Base-by-base conservation (phyloP, 2,797 vertebrate genomes). In the Furcifer pardalis region DNA sequence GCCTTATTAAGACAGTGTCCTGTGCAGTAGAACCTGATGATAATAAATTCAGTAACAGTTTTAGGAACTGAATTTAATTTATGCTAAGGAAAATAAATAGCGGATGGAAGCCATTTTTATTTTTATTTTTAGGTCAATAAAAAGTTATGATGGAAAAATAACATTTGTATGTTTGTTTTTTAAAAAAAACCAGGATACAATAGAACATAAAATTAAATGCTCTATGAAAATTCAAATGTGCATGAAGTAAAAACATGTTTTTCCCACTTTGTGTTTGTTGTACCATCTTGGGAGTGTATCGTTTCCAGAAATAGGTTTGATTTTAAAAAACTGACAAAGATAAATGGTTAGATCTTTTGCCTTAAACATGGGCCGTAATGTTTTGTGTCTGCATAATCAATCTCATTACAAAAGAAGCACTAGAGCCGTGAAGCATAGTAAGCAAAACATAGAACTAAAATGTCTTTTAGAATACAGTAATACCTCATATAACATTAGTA, bases 351-450 rank as follows among this genome's bases (percentile, higher is more conserved):
- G 1, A 65, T 87, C 7, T 49, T 84, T 91, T 91, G 12, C 15
- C 87, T 90, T 86, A 84, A 86, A 88, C 17, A 84, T 32, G 78
- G 85, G n/a, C 5, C 37, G 1, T 84, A 79, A 62, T 69, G 0
- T 75, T 88, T 85, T 32, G 65, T 84, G 10, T 52, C 27, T 78
- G 0, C 83, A n/a, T 6, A 86, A 85, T 87, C 49, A 89, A 75
- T 82, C 44, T 68, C 77, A 25, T 59, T 84, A 86, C 62, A 89
- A 84, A 52, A 79, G n/a, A 86, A 89, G 82, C 1, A 72, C 0
- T 42, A 2, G 42, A 25, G 2, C 19, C 59, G 25, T 79, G 66
- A 87, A 89, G 82, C 30, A 0, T 0, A 81, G 0, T 2, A 85
- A 56, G 52, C 17, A 19, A n/a, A 71, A 77, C 17, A 0, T 65